Evolutionary conservation across 2,888 invertebrate genomes (phyloP).

Genomic region (Anthoptus insignis): DNA sequence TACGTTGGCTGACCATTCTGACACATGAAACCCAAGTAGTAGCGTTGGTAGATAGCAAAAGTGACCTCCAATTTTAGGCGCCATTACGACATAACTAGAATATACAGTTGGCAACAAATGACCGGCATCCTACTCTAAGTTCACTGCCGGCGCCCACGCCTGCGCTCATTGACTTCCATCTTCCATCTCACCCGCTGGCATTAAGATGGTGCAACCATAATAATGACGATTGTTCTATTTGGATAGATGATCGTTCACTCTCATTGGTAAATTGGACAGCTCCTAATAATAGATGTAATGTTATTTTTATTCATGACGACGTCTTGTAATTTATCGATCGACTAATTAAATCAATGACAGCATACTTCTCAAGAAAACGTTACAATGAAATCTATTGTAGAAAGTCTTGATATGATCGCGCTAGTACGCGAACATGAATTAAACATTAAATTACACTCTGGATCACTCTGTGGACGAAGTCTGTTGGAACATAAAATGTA

Average conservation of each 20-base stretch:
- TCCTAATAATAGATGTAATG: conserved; percentile 20
- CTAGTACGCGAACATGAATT: conserved; percentile 3
- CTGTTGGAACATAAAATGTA: not conserved
- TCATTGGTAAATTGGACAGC: conserved; percentile 32
- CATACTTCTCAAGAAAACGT: conserved; percentile 27
- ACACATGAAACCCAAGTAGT: not conserved
- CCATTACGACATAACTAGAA: conserved; percentile 33
- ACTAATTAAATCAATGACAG: conserved; percentile 29
- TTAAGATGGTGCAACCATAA: conserved; percentile 66
- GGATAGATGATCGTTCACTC: conserved; percentile 58
- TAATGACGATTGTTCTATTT: conserved; percentile 65
- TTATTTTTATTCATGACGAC: conserved; percentile 15
- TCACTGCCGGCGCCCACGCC: conserved; percentile 75
- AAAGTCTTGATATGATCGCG: conserved; percentile 16
- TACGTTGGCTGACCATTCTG: not conserved
- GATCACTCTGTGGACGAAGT: not conserved
- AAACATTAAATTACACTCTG: conserved; percentile 3
- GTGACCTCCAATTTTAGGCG: conserved; percentile 41
- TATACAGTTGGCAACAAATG: conserved; percentile 69
- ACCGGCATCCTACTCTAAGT: conserved; percentile 79
- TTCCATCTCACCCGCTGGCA: conserved; percentile 59
- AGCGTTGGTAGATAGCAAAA: conserved; percentile 12
- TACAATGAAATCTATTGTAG: not conserved
- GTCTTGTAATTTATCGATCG: conserved; percentile 18
- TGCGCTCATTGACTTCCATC: conserved; percentile 72